phyloP scores from a whole-genome alignment of 2,797 vertebrate genomes.

The Toxotes lorentzi region DNA sequence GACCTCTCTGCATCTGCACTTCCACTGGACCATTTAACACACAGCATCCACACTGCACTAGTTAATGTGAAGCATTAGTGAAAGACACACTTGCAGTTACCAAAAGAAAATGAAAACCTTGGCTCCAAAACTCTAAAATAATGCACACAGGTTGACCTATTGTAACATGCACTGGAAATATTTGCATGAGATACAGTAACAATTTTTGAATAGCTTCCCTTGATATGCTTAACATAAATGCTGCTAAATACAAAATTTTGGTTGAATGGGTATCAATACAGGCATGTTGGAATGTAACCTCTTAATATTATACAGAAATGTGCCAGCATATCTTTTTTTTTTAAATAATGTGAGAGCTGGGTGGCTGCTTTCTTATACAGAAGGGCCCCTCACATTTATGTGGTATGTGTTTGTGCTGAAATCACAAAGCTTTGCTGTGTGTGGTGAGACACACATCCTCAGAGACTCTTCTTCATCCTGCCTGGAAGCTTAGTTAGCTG shows the following conservation, averaged over 20 bases:
- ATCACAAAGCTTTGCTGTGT: conserved; percentile 48
- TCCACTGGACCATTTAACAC: conserved; percentile 57
- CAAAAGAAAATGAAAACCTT: neutral
- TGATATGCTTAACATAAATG: conserved; percentile 5
- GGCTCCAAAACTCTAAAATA: neutral
- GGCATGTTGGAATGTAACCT: neutral
- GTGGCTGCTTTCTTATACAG: conserved; percentile 35
- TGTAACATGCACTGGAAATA: neutral
- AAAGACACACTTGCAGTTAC: conserved; percentile 10
- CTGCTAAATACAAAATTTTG: neutral
- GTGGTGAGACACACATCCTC: conserved; percentile 52
- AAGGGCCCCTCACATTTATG: conserved; percentile 34
- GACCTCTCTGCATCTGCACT: conserved; percentile 64
- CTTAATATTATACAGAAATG: conserved; percentile 8
- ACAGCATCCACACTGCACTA: conserved; percentile 31
- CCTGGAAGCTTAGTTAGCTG: conserved; percentile 70
- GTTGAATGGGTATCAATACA: conserved; percentile 2
- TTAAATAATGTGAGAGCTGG: conserved; percentile 34
- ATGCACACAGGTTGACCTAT: neutral
- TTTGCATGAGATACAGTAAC: neutral
- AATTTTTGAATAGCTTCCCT: neutral
- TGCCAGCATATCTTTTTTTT: neutral
- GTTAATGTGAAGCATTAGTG: conserved; percentile 38
- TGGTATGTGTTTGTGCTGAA: conserved; percentile 49
- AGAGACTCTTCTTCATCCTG: conserved; percentile 60